Percentiles rank a stretch among this genome's conserved stretches.
Conservation (phyloP, 2,797 vertebrate genomes). For the Rhyacichthys aspro region DNA sequence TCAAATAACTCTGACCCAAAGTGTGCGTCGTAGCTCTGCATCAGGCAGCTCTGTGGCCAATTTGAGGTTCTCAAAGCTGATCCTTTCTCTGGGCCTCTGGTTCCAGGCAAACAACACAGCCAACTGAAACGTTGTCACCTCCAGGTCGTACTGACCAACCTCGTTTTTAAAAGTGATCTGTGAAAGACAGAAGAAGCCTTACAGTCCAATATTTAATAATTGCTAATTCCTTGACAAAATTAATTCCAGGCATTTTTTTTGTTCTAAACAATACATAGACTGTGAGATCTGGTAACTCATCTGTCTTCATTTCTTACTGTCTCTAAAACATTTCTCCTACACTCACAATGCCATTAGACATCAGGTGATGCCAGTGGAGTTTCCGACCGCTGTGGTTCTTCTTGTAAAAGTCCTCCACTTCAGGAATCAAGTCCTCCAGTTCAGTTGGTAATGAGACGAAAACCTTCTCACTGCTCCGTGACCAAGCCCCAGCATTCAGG, state of each 20-base stretch:
- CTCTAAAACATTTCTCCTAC: not conserved
- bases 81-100: constrained; percentile 97
- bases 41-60: constrained; percentile 96
- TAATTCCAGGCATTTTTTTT: too few relatives aligned
- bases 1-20: constrained; percentile 82
- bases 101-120: constrained; percentile 98
- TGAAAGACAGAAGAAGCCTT: not conserved
- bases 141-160: constrained; percentile 96
- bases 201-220: too few relatives aligned
- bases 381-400: constrained; percentile 98
- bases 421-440: constrained; percentile 95
- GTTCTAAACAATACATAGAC: too few relatives aligned
- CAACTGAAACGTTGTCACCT: constrained; percentile 97
- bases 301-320: too few relatives aligned
- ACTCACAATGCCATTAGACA: constrained; percentile 98
- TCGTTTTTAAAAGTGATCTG: constrained; percentile 99
- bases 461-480: constrained; percentile 95
- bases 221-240: too few relatives aligned
- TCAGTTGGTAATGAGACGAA: constrained; percentile 96
- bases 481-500: constrained; percentile 97
- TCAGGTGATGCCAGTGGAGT: constrained; percentile 98
- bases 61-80: constrained; percentile 98
- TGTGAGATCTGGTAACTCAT: too few relatives aligned
- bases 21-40: constrained; percentile 94
- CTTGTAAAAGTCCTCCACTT: constrained; percentile 98